These are phyloP conservation scores for Dolichallabes microphthalmus DNA, from an alignment of 2,113 vertebrate species.

Conservation along the genomic window DNA sequence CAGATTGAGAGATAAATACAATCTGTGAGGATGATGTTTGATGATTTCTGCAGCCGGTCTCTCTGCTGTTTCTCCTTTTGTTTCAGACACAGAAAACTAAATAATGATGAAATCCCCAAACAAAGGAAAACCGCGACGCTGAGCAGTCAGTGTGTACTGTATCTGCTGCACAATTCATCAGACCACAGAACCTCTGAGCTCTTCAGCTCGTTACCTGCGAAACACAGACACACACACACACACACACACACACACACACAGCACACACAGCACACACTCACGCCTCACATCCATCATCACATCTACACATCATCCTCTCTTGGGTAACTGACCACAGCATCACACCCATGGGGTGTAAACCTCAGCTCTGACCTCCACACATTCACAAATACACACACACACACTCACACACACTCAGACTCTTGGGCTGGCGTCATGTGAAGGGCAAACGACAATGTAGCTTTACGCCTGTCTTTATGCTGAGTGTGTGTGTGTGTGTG, in stretches of 20 bases:
- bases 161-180: slow-evolving; percentile 58
- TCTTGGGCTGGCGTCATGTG: background rate
- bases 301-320: slow-evolving; percentile 59
- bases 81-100: background rate
- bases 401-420: background rate
- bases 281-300: slow-evolving; percentile 65
- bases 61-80: background rate
- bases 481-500: background rate
- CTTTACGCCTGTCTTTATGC: slow-evolving; percentile 16
- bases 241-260: too few relatives aligned
- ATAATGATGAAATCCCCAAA: background rate
- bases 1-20: background rate
- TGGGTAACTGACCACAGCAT: slow-evolving; percentile 31
- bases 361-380: slow-evolving; percentile 20
- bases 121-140: background rate
- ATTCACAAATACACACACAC: background rate
- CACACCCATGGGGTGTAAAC: slow-evolving; percentile 35
- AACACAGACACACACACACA: slow-evolving; percentile 42
- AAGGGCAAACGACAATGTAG: slow-evolving; percentile 29
- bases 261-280: slow-evolving; percentile 22
- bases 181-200: slow-evolving; percentile 55
- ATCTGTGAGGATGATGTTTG: background rate
- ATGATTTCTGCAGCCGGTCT: background rate
- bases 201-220: slow-evolving; percentile 60
- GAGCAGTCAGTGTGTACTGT: slow-evolving; percentile 50